Percentiles rank a stretch among this genome's conserved stretches.
Conservation (phyloP, 2,888 invertebrate species). For the Cephalotes varians region DNA sequence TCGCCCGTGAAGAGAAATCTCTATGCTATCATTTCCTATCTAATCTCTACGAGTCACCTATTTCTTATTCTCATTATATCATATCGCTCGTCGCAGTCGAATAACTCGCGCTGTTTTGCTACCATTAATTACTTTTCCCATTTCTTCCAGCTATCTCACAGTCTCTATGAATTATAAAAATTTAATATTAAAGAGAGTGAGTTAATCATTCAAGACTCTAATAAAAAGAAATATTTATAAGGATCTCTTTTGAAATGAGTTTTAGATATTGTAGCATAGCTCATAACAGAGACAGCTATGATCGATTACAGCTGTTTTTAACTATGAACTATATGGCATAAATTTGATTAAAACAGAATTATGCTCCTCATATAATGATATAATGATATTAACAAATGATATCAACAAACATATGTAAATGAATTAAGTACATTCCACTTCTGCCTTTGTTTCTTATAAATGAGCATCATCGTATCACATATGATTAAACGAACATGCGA, state of each 20-base stretch:
- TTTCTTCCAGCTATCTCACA: not conserved
- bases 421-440: not conserved
- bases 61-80: slow-evolving; percentile 39
- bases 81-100: not conserved
- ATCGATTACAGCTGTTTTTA: not conserved
- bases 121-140: slow-evolving; percentile 37
- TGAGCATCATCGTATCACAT: not conserved
- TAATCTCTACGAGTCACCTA: slow-evolving; percentile 47
- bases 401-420: not conserved
- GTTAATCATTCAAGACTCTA: not conserved
- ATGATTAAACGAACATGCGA: slow-evolving; percentile 4
- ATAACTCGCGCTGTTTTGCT: slow-evolving; percentile 18
- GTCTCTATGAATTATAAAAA: slow-evolving; percentile 8
- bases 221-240: not conserved
- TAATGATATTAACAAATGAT: no score
- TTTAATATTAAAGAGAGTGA: not conserved
- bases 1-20: slow-evolving; percentile 46
- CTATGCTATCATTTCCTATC: slow-evolving; percentile 39
- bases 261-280: not conserved
- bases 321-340: not conserved
- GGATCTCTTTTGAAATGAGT: not conserved
- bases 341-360: slow-evolving; percentile 7
- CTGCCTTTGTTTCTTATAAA: not conserved
- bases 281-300: not conserved
- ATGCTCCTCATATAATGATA: not conserved